phyloP scores from a whole-genome alignment of 2,888 invertebrate species.

The Zele albiditarsus region DNA sequence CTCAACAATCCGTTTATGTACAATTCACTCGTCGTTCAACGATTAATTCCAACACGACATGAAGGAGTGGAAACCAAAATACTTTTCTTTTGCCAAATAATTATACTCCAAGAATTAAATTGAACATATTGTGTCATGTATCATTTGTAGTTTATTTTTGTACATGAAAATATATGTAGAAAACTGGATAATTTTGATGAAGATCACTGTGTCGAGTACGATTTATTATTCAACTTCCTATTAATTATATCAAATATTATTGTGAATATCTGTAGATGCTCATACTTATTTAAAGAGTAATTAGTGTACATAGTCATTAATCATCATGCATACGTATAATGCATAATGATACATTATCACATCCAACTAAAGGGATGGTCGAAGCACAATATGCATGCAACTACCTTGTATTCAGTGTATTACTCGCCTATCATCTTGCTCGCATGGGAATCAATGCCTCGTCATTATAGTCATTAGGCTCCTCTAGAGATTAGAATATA shows the following conservation, averaged over 20 bases:
- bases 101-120: no score
- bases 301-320: neutral
- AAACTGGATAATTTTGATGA: no score
- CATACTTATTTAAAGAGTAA: neutral
- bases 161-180: no score
- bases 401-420: slow-evolving; percentile 25
- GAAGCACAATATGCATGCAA: slow-evolving; percentile 44
- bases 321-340: no score
- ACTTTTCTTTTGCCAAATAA: no score
- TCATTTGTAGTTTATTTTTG: no score
- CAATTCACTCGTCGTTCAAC: neutral
- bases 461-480: slow-evolving; percentile 51
- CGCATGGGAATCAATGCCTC: slow-evolving; percentile 57
- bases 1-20: slow-evolving; percentile 51
- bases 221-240: no score
- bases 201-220: no score
- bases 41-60: neutral
- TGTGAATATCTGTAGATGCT: neutral
- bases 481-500: slow-evolving; percentile 22
- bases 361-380: neutral
- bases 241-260: neutral
- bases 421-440: slow-evolving; percentile 34
- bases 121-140: no score
- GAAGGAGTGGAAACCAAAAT: neutral
- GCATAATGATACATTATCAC: neutral